These are phyloP conservation scores for Apamea epomidion DNA, from an alignment of 2,888 invertebrate species.

Conservation along the genomic window DNA sequence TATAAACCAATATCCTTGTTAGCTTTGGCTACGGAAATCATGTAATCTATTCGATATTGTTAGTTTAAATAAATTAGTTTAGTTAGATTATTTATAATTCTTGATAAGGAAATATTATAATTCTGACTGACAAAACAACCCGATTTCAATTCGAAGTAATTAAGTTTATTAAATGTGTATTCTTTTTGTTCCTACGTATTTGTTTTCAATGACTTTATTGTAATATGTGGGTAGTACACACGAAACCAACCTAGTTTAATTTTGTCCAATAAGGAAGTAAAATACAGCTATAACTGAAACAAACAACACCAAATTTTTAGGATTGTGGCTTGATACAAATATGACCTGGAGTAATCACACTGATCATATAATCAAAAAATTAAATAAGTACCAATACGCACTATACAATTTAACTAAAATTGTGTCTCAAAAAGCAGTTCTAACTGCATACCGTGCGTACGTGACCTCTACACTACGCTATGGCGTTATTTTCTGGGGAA, in stretches of 20 bases:
- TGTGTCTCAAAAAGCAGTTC: no score
- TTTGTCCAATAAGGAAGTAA: background rate
- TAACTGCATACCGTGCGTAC: no score
- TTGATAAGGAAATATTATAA: slow-evolving; percentile 1
- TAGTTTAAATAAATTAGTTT: background rate
- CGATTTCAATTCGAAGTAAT: background rate
- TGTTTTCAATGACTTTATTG: background rate
- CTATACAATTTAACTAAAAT: no score
- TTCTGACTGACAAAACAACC: background rate
- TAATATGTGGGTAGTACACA: background rate
- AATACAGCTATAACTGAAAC: no score
- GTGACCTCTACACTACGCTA: no score
- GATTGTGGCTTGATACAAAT: no score
- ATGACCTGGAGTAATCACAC: no score
- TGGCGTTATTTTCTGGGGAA: no score
- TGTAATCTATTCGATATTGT: background rate
- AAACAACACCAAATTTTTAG: no score
- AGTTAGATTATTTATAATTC: background rate
- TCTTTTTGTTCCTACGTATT: background rate
- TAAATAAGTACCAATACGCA: no score
- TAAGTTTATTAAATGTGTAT: background rate
- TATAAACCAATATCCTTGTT: background rate
- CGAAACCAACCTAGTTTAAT: background rate
- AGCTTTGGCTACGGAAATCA: background rate
- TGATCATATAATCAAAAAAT: no score